Evolutionary conservation across 2,888 invertebrate genomes (phyloP).

Genomic region (Sipha maydis): DNA sequence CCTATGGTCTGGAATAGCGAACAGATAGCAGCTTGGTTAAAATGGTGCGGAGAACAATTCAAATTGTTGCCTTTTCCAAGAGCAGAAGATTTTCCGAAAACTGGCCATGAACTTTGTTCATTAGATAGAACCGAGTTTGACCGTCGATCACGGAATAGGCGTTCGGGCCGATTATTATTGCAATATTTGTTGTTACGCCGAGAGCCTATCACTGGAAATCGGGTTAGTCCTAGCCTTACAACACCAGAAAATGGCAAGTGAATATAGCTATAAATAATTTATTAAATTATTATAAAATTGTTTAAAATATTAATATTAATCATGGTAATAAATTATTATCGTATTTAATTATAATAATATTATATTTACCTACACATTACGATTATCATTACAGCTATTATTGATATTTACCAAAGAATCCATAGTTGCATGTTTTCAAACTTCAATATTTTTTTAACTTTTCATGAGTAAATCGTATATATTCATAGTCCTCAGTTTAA

Average conservation of each 20-base stretch:
- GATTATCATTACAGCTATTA: too few species aligned
- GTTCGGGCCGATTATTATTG: conserved; percentile 72
- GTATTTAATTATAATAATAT: too few species aligned
- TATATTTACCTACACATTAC: too few species aligned
- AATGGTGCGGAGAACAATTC: conserved; percentile 74
- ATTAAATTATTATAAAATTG: not conserved
- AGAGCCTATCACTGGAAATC: conserved; percentile 73
- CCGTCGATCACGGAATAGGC: conserved; percentile 69
- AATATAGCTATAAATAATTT: not conserved
- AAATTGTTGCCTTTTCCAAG: conserved; percentile 72
- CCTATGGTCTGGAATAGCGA: conserved; percentile 74
- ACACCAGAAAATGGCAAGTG: conserved; percentile 63
- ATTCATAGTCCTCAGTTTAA: too few species aligned
- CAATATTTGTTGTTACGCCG: conserved; percentile 74
- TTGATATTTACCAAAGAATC: too few species aligned
- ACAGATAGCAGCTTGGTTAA: conserved; percentile 74
- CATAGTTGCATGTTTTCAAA: too few species aligned
- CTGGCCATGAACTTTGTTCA: conserved; percentile 72
- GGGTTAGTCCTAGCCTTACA: conserved; percentile 69
- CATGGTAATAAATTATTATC: too few species aligned
- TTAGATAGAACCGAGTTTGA: conserved; percentile 75
- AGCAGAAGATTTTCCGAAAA: conserved; percentile 70
- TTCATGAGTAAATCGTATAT: too few species aligned
- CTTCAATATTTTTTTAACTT: too few species aligned
- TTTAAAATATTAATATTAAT: too few species aligned